These are phyloP conservation scores for Hypomesus transpacificus DNA, from an alignment of 2,113 vertebrate genomes.

Conservation along the genomic window DNA sequence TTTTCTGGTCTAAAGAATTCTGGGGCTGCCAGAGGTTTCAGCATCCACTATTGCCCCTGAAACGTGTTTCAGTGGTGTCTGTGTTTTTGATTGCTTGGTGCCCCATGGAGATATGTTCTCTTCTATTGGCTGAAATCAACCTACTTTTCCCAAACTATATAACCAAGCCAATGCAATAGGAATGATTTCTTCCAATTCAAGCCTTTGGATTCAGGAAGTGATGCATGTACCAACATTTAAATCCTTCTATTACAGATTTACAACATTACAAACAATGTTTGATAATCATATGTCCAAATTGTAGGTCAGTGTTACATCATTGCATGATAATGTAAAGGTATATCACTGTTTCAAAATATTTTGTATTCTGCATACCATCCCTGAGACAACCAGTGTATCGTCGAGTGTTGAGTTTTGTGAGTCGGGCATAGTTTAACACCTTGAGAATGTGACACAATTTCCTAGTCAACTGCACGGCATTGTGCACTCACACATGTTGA, in stretches of 20 bases:
- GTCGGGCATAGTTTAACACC: conserved; percentile 34
- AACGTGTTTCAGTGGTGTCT: conserved; percentile 69
- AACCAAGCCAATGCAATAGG: conserved; percentile 18
- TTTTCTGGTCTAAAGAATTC: conserved; percentile 29
- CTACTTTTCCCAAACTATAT: conserved; percentile 59
- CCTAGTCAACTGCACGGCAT: conserved; percentile 28
- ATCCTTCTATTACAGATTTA: neutral
- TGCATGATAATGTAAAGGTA: neutral
- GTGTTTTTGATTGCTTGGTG: conserved; percentile 64
- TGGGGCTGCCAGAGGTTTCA: conserved; percentile 43
- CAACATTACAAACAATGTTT: neutral
- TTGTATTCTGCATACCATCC: conserved; percentile 26
- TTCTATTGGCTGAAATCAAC: conserved; percentile 65
- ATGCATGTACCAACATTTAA: conserved; percentile 15
- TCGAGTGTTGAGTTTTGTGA: conserved; percentile 29
- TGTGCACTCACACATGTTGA: conserved; percentile 45
- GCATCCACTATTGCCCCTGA: conserved; percentile 59
- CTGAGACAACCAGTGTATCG: conserved; percentile 29
- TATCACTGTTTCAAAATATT: neutral
- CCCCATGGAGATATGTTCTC: conserved; percentile 65
- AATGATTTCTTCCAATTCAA: conserved; percentile 26
- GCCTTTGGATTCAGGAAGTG: conserved; percentile 17
- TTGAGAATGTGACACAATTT: conserved; percentile 45
- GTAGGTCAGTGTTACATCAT: neutral
- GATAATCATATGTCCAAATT: neutral